Conservation (phyloP, 2,888 invertebrate genomes). For the Hypomecis punctinalis region DNA sequence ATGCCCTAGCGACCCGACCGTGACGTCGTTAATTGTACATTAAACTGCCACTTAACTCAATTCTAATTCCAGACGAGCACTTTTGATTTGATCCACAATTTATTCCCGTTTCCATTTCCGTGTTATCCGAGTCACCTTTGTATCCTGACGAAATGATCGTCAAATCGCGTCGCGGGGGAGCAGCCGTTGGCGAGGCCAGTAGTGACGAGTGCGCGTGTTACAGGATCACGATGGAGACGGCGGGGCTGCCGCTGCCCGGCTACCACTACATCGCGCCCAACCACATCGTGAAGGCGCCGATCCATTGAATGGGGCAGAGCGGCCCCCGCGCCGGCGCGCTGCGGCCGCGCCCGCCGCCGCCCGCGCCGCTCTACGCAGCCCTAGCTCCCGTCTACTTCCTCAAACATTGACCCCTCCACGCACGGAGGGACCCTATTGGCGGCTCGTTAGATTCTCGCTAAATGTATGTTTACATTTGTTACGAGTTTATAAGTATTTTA, state of each 20-base stretch:
- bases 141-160: constrained; percentile 11
- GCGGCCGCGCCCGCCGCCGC: constrained; percentile 56
- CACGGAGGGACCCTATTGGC: constrained; percentile 69
- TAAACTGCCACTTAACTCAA: not conserved
- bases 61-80: constrained; percentile 30
- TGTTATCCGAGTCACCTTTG: constrained; percentile 46
- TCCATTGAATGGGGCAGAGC: constrained; percentile 88
- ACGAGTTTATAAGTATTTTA: constrained; percentile 87
- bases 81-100: constrained; percentile 41
- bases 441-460: constrained; percentile 67
- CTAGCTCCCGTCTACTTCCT: constrained; percentile 77
- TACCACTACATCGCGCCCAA: constrained; percentile 97
- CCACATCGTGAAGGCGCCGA: constrained; percentile 96
- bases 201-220: constrained; percentile 60
- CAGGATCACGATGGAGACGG: constrained; percentile 98
- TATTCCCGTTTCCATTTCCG: constrained; percentile 59
- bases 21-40: constrained; percentile 20
- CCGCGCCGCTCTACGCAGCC: constrained; percentile 66
- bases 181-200: not conserved
- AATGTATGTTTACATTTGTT: constrained; percentile 85
- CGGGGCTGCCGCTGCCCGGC: constrained; percentile 95
- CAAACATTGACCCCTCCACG: constrained; percentile 54
- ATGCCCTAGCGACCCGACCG: constrained; percentile 63
- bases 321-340: constrained; percentile 61
- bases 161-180: not conserved